Evolutionary conservation across 2,113 vertebrate genomes (phyloP).

Genomic region (Cephalopholis sonnerati): DNA sequence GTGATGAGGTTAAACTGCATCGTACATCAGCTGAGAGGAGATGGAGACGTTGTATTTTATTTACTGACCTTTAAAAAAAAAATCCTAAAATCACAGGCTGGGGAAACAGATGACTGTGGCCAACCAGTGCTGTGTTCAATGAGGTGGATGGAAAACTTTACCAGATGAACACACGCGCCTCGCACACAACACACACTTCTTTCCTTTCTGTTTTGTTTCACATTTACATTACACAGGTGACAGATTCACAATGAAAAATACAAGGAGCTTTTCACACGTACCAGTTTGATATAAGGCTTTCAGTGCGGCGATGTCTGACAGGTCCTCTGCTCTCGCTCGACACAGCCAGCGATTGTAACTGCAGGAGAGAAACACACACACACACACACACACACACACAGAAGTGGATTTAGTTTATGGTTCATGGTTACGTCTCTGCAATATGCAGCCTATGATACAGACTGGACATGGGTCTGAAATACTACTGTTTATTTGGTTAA

Average conservation of each 20-base stretch:
- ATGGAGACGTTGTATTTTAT: background rate
- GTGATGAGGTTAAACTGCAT: background rate
- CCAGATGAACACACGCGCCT: too few species aligned
- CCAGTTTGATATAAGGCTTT: slow-evolving; percentile 99
- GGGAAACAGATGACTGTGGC: background rate
- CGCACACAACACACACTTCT: too few species aligned
- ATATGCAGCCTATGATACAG: background rate
- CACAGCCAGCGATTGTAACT: slow-evolving; percentile 98
- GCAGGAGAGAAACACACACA: slow-evolving; percentile 45
- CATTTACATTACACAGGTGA: background rate
- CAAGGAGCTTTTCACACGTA: slow-evolving; percentile 69
- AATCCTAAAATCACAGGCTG: too few species aligned
- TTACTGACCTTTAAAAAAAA: too few species aligned
- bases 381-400: background rate
- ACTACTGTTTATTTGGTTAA: background rate
- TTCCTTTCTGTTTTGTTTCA: too few species aligned
- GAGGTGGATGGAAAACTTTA: background rate
- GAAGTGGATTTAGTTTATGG: background rate
- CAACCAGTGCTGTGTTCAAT: background rate
- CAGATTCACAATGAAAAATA: background rate
- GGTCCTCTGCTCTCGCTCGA: slow-evolving; percentile 95
- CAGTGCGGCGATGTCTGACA: slow-evolving; percentile 96
- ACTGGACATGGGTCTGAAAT: background rate
- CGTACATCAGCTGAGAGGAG: background rate
- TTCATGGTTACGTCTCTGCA: background rate